Conservation (phyloP, 1,140 invertebrate genomes). For the Drosophila mauritiana region DNA sequence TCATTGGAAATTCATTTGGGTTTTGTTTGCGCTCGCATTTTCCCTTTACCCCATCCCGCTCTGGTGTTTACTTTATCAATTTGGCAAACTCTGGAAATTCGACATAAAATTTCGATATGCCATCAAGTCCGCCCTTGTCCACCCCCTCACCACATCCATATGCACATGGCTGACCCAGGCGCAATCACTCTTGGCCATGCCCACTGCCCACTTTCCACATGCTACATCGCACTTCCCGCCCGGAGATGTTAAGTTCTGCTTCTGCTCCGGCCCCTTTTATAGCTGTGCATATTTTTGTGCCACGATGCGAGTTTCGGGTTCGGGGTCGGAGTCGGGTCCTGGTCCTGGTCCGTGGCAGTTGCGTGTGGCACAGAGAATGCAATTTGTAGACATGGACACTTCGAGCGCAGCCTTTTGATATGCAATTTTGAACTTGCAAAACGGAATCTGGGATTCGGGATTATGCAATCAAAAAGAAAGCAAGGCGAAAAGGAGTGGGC, state of each 20-base stretch:
- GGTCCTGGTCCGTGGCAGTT: conserved; percentile 2
- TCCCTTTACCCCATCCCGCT: neutral
- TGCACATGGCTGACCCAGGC: conserved; percentile 16
- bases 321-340: neutral
- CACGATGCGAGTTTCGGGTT: neutral
- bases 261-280: neutral
- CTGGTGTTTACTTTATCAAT: conserved; percentile 64
- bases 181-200: conserved; percentile 25
- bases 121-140: neutral
- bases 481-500: neutral
- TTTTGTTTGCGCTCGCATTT: conserved; percentile 34
- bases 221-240: neutral
- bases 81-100: conserved; percentile 55
- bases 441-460: conserved; percentile 21
- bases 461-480: neutral
- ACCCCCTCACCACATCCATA: neutral
- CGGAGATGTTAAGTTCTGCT: conserved; percentile 2
- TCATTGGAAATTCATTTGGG: conserved; percentile 69
- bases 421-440: conserved; percentile 34
- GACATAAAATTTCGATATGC: conserved; percentile 55
- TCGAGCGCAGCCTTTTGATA: conserved; percentile 7
- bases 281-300: conserved; percentile 1
- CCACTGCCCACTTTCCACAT: neutral
- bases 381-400: conserved; percentile 22
- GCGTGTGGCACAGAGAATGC: conserved; percentile 22